These are phyloP conservation scores for Podabrus alpinus DNA, from an alignment of 2,888 invertebrate species.

Conservation along the genomic window DNA sequence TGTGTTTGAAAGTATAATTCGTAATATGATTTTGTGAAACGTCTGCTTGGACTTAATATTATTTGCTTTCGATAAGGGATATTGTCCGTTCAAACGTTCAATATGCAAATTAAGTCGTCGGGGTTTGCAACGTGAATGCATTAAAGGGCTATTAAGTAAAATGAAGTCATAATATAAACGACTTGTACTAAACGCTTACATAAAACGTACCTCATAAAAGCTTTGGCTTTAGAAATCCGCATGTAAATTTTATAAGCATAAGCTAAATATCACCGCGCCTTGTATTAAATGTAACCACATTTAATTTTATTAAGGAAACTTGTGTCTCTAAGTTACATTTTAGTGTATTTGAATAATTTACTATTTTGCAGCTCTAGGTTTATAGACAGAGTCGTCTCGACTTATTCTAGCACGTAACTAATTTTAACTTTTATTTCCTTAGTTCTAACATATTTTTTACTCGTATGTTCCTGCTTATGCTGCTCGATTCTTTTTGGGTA, in stretches of 20 bases:
- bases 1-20: background rate
- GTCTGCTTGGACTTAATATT: background rate
- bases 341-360: slow-evolving; percentile 4
- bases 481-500: too few species aligned
- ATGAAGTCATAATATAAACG: slow-evolving; percentile 23
- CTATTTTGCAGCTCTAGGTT: background rate
- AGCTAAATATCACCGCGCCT: slow-evolving; percentile 2
- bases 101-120: slow-evolving; percentile 18
- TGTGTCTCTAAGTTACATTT: background rate
- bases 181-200: slow-evolving; percentile 15
- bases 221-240: slow-evolving; percentile 17
- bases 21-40: background rate
- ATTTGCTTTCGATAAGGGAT: slow-evolving; percentile 3
- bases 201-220: slow-evolving; percentile 16
- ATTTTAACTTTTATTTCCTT: too few species aligned
- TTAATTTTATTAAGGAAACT: slow-evolving; percentile 18
- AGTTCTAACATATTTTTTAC: too few species aligned
- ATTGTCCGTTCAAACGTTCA: slow-evolving; percentile 15
- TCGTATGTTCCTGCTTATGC: too few species aligned
- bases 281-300: slow-evolving; percentile 7
- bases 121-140: slow-evolving; percentile 18
- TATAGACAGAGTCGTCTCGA: background rate
- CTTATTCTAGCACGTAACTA: too few species aligned
- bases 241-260: slow-evolving; percentile 25
- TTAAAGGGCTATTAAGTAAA: slow-evolving; percentile 23